These are phyloP conservation scores for Enteromius thamalakanensis DNA, from an alignment of 2,797 vertebrate species.

Conservation along the genomic window DNA sequence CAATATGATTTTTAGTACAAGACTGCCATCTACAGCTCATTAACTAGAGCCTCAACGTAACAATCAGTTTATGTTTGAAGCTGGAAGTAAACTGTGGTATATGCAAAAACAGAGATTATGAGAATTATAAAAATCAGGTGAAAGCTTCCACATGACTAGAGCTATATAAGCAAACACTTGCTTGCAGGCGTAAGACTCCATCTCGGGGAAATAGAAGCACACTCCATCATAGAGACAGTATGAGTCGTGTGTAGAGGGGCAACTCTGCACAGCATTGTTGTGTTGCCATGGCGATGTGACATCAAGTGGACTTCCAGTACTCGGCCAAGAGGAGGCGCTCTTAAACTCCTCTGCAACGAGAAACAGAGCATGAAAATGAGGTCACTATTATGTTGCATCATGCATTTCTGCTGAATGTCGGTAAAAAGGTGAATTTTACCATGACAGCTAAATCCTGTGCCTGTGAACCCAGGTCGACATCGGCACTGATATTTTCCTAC, in stretches of 20 bases:
- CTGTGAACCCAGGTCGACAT: conserved; percentile 65
- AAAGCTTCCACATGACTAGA: not conserved
- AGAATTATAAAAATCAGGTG: not conserved
- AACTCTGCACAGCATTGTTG: conserved; percentile 68
- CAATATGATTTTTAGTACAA: conserved; percentile 60
- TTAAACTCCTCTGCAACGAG: conserved; percentile 40
- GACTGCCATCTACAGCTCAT: conserved; percentile 77
- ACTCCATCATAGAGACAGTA: conserved; percentile 88
- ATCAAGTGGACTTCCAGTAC: conserved; percentile 62
- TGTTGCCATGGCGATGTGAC: conserved; percentile 59
- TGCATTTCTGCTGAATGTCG: not conserved
- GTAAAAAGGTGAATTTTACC: conserved; percentile 63
- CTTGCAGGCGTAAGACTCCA: conserved; percentile 90
- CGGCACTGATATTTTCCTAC: conserved; percentile 76
- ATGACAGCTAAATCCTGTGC: conserved; percentile 67
- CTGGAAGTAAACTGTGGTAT: not conserved
- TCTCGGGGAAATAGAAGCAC: conserved; percentile 85
- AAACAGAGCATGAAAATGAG: not conserved
- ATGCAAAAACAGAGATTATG: not conserved
- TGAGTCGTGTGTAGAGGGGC: conserved; percentile 80
- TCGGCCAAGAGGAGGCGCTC: conserved; percentile 50
- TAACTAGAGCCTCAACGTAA: not conserved
- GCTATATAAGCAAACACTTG: conserved; percentile 70
- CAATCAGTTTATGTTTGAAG: not conserved
- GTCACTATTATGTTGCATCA: conserved; percentile 26